phyloP scores from a whole-genome alignment of 2,797 vertebrate species.

The Otolemur crassicaudatus region DNA sequence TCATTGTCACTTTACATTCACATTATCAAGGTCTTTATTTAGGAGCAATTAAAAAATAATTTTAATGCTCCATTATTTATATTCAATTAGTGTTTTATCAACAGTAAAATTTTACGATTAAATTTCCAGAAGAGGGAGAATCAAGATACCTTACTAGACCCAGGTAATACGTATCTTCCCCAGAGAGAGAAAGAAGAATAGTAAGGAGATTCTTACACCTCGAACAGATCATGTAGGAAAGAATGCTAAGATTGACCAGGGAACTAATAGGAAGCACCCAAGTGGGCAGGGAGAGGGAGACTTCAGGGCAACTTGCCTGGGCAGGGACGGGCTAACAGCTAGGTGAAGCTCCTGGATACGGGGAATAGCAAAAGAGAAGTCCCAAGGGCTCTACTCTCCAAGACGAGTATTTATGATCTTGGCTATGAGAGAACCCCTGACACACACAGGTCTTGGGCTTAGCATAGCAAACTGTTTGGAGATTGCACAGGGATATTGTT shows the following conservation, averaged over 20 bases:
- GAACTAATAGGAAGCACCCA: background rate
- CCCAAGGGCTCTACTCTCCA: no score
- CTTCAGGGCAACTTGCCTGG: background rate
- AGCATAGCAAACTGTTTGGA: background rate
- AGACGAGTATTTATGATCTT: no score
- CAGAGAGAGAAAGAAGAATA: background rate
- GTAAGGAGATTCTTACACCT: background rate
- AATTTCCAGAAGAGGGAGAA: background rate
- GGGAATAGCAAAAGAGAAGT: background rate
- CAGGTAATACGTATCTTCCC: background rate
- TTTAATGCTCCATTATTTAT: background rate
- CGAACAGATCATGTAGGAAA: background rate
- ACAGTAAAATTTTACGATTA: background rate
- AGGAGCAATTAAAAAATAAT: background rate
- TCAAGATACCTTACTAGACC: background rate
- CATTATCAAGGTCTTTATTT: background rate
- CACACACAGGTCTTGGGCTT: background rate
- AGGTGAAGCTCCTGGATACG: background rate
- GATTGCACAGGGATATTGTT: background rate
- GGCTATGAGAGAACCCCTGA: background rate
- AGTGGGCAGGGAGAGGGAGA: background rate
- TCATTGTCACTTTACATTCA: background rate
- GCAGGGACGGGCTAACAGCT: background rate
- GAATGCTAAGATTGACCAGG: background rate
- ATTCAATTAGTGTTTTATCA: constrained; percentile 11